Evolutionary conservation across 2,797 vertebrate species (phyloP), one percentile per base, ranked within the genome.

Genomic region (Gorsachius magnificus): DNA sequence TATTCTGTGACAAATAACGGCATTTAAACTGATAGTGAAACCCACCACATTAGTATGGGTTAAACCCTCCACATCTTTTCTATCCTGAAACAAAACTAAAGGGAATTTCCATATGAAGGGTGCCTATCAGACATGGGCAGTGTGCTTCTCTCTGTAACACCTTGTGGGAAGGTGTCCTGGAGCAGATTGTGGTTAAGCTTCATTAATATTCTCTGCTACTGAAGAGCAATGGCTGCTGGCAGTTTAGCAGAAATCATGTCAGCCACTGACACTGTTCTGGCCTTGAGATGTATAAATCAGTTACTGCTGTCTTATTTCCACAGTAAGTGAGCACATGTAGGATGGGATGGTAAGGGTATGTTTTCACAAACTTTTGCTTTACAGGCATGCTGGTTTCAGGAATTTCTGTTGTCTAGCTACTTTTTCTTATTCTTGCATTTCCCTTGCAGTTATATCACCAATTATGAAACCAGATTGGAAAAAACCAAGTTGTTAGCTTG

Each of bases 231-330:
- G 36, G 29, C 68, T 91, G 75, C 57, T 87, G 93, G 75, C 79
- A 92, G 58, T 93, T 84, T 70, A 74, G 68, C 64, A 95, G 79
- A 94, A 95, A 77, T 68, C 64, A 36, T 36, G 71, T 83, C 91
- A 91, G 20, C 21, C 38, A 41, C 29, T 91, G 91, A 89, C 78
- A 79, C 65, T 16, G 3, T 63, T 87, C 75, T 87, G 93, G 93
- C 84, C 88, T 75, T 80, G 80, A 94, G 71, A 72, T 74, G 28
- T 90, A 57, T 61, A 76, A 81, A 89, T 79, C 16, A 8, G 46
- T 60, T 84, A 20, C 26, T 89, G 63, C 41, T 82, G 58, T 61
- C 82, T 70, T 69, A 79, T 84, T 90, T 92, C 54, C 54, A 76
- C 22, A 82, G 20, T 31, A 35, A 89, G 51, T 24, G 36, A 91